These are phyloP conservation scores for Ammodytes marinus DNA, from an alignment of 2,113 vertebrate species.

Conservation along the genomic window DNA sequence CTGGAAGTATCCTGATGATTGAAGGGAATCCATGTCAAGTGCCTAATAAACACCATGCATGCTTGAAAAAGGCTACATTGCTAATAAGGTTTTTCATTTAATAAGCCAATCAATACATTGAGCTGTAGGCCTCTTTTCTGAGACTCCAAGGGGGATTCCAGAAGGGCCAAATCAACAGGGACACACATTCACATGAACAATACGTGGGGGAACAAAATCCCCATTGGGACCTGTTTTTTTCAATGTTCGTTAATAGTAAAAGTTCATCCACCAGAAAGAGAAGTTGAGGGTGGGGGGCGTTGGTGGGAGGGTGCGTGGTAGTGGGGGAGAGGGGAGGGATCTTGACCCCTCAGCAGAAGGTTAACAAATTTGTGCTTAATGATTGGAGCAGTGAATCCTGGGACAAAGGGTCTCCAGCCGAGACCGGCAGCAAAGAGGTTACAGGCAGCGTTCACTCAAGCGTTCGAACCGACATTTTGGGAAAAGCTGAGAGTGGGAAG, in stretches of 20 bases:
- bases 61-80: slow-evolving; percentile 62
- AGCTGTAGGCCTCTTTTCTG: slow-evolving; percentile 63
- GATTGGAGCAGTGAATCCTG: slow-evolving; percentile 80
- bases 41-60: slow-evolving; percentile 53
- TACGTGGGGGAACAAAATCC: slow-evolving; percentile 64
- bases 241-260: slow-evolving; percentile 78
- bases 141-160: slow-evolving; percentile 62
- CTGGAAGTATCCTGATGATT: slow-evolving; percentile 37
- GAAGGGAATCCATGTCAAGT: slow-evolving; percentile 51
- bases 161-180: slow-evolving; percentile 76
- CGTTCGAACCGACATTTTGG: slow-evolving; percentile 77
- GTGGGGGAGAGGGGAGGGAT: slow-evolving; percentile 52
- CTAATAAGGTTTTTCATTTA: slow-evolving; percentile 79
- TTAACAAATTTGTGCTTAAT: slow-evolving; percentile 87
- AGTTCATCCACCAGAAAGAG: slow-evolving; percentile 78
- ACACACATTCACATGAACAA: slow-evolving; percentile 76
- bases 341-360: slow-evolving; percentile 80
- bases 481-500: slow-evolving; percentile 40
- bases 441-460: slow-evolving; percentile 80
- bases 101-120: slow-evolving; percentile 84
- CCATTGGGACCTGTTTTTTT: slow-evolving; percentile 53
- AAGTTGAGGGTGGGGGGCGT: slow-evolving; percentile 54
- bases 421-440: slow-evolving; percentile 80
- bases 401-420: slow-evolving; percentile 83
- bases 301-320: slow-evolving; percentile 34